Percentiles rank a stretch among this genome's conserved stretches.
phyloP scores from a whole-genome alignment of 2,113 vertebrate genomes.

The Notiomystis cincta region DNA sequence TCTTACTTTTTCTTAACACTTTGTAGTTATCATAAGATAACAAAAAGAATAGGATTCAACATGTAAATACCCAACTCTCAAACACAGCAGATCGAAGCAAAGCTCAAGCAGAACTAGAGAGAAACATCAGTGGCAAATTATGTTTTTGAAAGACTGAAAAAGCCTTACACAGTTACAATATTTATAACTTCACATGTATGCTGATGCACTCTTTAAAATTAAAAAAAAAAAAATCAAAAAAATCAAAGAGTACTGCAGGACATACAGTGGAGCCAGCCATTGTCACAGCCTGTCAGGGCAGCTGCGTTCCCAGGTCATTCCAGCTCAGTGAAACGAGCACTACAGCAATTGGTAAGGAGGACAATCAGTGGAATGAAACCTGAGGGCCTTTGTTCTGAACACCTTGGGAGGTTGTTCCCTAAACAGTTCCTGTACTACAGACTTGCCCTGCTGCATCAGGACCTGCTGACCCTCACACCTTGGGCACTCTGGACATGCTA shows the following conservation, averaged over 20 bases:
- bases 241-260: not conserved
- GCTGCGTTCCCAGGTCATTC: not conserved
- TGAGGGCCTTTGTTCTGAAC: not conserved
- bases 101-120: not conserved
- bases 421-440: not conserved
- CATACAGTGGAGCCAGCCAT: not conserved
- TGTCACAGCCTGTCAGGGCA: not conserved
- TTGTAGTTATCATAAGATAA: not conserved
- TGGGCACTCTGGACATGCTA: no score
- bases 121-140: not conserved
- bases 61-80: not conserved
- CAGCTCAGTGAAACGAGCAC: not conserved
- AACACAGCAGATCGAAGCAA: not conserved
- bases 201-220: slow-evolving; percentile 21
- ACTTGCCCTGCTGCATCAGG: not conserved
- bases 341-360: not conserved
- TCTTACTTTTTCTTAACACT: not conserved
- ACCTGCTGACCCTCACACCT: not conserved
- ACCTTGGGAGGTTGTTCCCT: not conserved
- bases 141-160: not conserved
- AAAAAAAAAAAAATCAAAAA: not conserved
- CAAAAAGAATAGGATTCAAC: not conserved
- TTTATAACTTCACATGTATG: not conserved
- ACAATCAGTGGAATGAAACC: not conserved
- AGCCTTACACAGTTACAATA: not conserved